phyloP scores from a whole-genome alignment of 2,113 vertebrate genomes.

The Pterophyllum scalare region DNA sequence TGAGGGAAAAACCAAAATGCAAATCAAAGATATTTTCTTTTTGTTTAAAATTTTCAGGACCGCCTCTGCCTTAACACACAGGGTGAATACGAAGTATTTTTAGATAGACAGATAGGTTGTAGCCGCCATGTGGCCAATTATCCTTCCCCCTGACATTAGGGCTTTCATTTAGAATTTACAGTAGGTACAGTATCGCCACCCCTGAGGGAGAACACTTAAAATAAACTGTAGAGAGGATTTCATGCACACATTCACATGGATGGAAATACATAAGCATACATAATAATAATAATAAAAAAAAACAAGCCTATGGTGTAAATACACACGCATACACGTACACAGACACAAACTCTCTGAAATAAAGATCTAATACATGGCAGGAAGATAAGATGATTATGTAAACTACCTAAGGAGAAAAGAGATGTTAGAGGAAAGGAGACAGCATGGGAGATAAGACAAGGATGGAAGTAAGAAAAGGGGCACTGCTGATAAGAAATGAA shows the following conservation, averaged over 20 bases:
- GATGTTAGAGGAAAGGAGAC: conserved; percentile 5
- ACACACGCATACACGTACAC: neutral
- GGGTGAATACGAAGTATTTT: neutral
- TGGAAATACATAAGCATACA: neutral
- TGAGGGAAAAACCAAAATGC: neutral
- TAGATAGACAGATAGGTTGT: neutral
- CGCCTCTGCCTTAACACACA: neutral
- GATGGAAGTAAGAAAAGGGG: neutral
- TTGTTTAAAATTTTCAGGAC: neutral
- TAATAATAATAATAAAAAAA: neutral
- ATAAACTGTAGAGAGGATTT: conserved; percentile 28
- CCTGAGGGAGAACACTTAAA: conserved; percentile 33
- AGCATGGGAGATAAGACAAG: neutral
- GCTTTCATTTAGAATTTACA: conserved; percentile 39
- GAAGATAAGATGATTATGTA: conserved; percentile 62
- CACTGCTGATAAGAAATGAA: neutral
- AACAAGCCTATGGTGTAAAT: neutral
- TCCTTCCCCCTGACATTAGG: neutral
- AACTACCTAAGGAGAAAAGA: conserved; percentile 13
- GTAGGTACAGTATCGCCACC: neutral
- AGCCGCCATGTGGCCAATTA: neutral
- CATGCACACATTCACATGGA: neutral
- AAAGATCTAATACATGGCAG: conserved; percentile 52
- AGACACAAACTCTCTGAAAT: conserved; percentile 45
- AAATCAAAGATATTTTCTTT: neutral